These are phyloP conservation scores for Pseudomyrmex dendroicus DNA, from an alignment of 1,140 invertebrate species.

Conservation along the genomic window DNA sequence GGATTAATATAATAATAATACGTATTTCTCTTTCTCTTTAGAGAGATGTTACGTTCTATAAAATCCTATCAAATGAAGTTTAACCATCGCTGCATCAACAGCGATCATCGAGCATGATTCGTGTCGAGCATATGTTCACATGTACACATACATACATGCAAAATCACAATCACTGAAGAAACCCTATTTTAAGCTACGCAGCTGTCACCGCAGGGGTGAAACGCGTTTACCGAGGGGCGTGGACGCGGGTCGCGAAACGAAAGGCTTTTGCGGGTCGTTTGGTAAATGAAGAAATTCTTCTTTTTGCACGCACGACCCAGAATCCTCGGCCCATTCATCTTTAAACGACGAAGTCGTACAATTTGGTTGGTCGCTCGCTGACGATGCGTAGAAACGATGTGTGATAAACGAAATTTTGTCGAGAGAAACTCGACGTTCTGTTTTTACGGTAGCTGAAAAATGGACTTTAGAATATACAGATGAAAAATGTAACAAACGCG, in stretches of 20 bases:
- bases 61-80: constrained; percentile 17
- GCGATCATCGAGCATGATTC: constrained; percentile 51
- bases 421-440: neutral
- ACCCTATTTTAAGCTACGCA: constrained; percentile 72
- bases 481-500: neutral
- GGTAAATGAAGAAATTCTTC: constrained; percentile 51
- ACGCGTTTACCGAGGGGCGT: constrained; percentile 58
- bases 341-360: constrained; percentile 9
- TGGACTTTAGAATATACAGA: neutral
- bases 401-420: neutral
- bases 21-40: too few species aligned
- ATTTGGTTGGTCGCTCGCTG: neutral
- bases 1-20: too few species aligned
- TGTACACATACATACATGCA: constrained; percentile 40
- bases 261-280: constrained; percentile 42
- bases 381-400: neutral
- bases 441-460: neutral
- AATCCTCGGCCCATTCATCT: constrained; percentile 29
- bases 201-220: constrained; percentile 60
- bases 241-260: constrained; percentile 39
- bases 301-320: constrained; percentile 19
- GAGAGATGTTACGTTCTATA: neutral
- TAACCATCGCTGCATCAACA: neutral
- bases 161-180: constrained; percentile 33
- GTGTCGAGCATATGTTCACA: constrained; percentile 44